A percentile compares a stretch with the other conserved stretches of the same genome.
phyloP scores from a whole-genome alignment of 1,140 invertebrate species.

The Leguminivora glycinivorella region DNA sequence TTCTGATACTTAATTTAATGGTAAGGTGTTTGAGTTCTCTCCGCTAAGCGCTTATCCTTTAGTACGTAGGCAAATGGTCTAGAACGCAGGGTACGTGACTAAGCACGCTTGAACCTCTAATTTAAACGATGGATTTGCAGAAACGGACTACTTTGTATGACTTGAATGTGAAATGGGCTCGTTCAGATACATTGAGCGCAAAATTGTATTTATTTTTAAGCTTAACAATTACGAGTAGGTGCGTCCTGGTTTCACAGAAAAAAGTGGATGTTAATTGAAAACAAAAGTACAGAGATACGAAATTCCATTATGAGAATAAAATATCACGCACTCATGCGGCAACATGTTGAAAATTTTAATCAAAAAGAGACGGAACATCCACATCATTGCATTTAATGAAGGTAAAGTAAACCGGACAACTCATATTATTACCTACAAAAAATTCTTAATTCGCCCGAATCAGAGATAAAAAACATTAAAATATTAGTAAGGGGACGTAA shows the following conservation, averaged over 20 bases:
- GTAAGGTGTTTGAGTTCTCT: background rate
- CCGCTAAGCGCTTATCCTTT: conserved; percentile 18
- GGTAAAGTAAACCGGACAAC: conserved; percentile 45
- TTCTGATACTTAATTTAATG: background rate
- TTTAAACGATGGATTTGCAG: conserved; percentile 54
- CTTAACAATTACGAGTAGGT: conserved; percentile 19
- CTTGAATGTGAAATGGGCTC: conserved; percentile 39
- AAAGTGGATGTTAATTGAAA: conserved; percentile 19
- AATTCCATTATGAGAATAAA: conserved; percentile 36
- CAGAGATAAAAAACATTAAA: conserved; percentile 45
- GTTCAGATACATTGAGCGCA: conserved; percentile 8
- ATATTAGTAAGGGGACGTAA: conserved; percentile 52
- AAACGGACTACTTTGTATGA: conserved; percentile 49
- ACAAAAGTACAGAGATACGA: conserved; percentile 4
- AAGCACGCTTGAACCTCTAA: conserved; percentile 51
- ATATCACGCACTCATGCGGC: conserved; percentile 32
- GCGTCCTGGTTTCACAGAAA: background rate
- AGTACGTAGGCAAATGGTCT: conserved; percentile 22
- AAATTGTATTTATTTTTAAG: conserved; percentile 5
- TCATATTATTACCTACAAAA: conserved; percentile 60
- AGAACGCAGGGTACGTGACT: conserved; percentile 47
- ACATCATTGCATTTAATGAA: conserved; percentile 75
- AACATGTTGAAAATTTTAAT: conserved; percentile 45
- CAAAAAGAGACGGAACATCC: conserved; percentile 53
- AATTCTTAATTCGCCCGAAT: conserved; percentile 50